Base-by-base conservation (phyloP, 2,797 vertebrate genomes). In the Pantherophis vulpinus region DNA sequence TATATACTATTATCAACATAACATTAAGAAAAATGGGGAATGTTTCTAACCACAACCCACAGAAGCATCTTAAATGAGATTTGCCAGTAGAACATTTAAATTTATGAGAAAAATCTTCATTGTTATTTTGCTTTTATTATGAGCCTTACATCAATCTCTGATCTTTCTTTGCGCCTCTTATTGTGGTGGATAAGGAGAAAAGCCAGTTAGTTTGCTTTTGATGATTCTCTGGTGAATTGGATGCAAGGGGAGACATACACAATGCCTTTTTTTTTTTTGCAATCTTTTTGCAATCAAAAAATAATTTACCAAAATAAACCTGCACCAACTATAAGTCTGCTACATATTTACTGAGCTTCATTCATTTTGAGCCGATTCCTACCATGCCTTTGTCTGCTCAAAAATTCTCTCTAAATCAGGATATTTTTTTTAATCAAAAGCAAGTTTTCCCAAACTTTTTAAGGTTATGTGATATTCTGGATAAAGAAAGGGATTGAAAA, bases 21-120 rank as follows among this genome's bases (percentile, higher is more conserved):
- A 25, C 25, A 70, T 27, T 51, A 90, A 61, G 16, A 23, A 86
- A 25, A 55, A n/a, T 11, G 18, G 11, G 27, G n/a, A 32, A 37
- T 51, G 11, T n/a, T 6, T 63, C 5, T 18, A 37, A 70, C 23
- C 14, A 32, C 27, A 91, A 54, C n/a, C 14, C 23, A 51, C 27
- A 88, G 55, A 88, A 93, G 20, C 54, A 60, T 13, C 3, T 59
- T 88, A 91, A 47, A 91, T 93, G 5, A 79, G 12, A 88, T 91
- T 55, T 90, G 88, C 37, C n/a, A 18, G 27, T 37, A n/a, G 2
- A 42, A 66, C 5, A 56, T 56, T 20, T 32, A 88, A 14, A 12
- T 79, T 32, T 55, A 86, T 61, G 29, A 87, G n/a, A 58, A 86
- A 3, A 86, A 32, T 27, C 42, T n/a, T 9, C 51, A 20, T 88